A percentile compares a stretch with the other conserved stretches of the same genome.
These are phyloP conservation scores for Galerucella nymphaeae DNA, from an alignment of 2,888 invertebrate species.

Conservation along the genomic window DNA sequence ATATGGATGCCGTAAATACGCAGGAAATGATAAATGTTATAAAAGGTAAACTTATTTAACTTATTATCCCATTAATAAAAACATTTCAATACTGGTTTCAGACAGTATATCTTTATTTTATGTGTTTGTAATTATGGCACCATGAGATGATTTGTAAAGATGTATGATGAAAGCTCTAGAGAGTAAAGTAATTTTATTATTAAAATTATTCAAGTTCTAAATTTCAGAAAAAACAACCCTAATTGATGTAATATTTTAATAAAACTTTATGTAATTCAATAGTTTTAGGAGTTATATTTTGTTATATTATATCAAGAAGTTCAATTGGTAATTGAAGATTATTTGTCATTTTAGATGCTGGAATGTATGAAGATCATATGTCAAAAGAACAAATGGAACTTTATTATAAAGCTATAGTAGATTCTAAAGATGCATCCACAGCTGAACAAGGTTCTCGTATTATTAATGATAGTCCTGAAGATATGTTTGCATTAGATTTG, in stretches of 20 bases:
- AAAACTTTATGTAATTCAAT: too few relatives aligned
- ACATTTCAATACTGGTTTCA: background rate
- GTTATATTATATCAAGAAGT: background rate
- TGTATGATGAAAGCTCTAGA: too few relatives aligned
- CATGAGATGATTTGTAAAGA: too few relatives aligned
- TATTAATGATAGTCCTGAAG: slow-evolving; percentile 38
- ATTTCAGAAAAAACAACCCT: too few relatives aligned
- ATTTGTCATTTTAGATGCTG: slow-evolving; percentile 40
- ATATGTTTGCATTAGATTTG: slow-evolving; percentile 4
- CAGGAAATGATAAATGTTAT: slow-evolving; percentile 1
- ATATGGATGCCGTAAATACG: background rate
- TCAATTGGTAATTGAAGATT: background rate
- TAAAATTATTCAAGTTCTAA: too few relatives aligned
- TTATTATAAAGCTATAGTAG: slow-evolving; percentile 41
- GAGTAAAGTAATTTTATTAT: too few relatives aligned
- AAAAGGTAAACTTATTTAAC: background rate
- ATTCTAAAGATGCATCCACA: slow-evolving; percentile 43
- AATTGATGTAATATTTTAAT: too few relatives aligned
- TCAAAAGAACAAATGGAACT: slow-evolving; percentile 34
- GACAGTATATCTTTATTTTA: background rate
- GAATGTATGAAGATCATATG: slow-evolving; percentile 45
- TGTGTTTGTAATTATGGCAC: background rate
- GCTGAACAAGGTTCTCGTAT: slow-evolving; percentile 39
- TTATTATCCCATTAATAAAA: background rate
- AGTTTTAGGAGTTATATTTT: background rate